Percentiles rank a stretch among this genome's conserved stretches.
phyloP scores from a whole-genome alignment of 2,888 invertebrate species.

The Sinhomidia bicolor region DNA sequence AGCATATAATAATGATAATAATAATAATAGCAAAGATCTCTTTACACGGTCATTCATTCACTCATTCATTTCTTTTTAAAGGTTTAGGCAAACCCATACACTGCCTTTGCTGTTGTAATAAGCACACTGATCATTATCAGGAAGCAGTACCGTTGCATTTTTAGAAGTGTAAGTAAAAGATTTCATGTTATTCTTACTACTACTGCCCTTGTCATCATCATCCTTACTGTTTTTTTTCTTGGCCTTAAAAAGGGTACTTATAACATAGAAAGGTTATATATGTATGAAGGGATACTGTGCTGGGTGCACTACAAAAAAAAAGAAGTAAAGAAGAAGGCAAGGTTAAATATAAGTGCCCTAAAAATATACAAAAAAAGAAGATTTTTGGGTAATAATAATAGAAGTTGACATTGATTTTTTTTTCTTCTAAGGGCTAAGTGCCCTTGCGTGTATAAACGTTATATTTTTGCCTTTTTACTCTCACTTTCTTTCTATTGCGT shows the following conservation, averaged over 20 bases:
- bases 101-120: no score
- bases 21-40: no score
- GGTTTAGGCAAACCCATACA: background rate
- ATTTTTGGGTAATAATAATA: background rate
- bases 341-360: conserved; percentile 18
- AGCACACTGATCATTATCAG: background rate
- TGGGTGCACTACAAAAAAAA: no score
- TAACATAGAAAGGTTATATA: background rate
- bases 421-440: background rate
- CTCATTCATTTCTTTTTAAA: conserved; percentile 20
- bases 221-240: background rate
- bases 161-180: background rate
- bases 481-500: conserved; percentile 29
- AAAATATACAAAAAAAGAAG: background rate
- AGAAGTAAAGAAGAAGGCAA: conserved; percentile 13
- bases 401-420: conserved; percentile 33
- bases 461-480: conserved; percentile 5
- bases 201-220: no score
- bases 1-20: conserved; percentile 18
- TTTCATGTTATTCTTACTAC: no score
- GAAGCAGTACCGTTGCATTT: conserved; percentile 17
- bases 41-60: no score
- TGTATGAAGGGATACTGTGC: background rate
- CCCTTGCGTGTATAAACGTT: no score
- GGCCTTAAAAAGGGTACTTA: background rate